Percentiles rank a stretch among this genome's conserved stretches.
These are phyloP conservation scores for Delphinapterus leucas DNA, from an alignment of 2,113 vertebrate genomes.

Conservation along the genomic window DNA sequence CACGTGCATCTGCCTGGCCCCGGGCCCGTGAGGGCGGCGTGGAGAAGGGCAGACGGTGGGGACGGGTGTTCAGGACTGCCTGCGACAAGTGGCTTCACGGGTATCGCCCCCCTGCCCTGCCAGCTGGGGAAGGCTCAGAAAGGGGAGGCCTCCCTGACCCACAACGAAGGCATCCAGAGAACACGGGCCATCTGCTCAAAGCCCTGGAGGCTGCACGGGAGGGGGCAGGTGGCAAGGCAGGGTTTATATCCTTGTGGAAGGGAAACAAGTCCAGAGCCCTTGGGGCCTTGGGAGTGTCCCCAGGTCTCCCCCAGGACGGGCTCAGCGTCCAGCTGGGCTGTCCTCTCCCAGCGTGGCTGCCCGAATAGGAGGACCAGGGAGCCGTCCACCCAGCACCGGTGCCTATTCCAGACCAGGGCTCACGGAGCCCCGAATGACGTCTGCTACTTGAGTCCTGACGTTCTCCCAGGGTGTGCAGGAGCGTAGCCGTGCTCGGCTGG, in stretches of 20 bases:
- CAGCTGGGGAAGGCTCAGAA: no score
- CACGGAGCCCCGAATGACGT: accelerated
- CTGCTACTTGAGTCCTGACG: neutral
- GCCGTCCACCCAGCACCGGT: no score
- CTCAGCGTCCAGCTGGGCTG: neutral
- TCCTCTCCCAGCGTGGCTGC: no score
- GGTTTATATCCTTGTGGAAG: accelerated
- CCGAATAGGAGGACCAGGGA: no score
- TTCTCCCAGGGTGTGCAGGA: no score
- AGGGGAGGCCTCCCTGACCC: neutral
- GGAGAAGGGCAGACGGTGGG: neutral
- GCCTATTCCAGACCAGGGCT: neutral
- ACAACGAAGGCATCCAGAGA: neutral
- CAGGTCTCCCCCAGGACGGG: accelerated
- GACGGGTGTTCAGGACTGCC: neutral
- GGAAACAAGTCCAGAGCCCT: neutral
- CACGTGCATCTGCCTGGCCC: neutral
- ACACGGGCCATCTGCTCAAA: accelerated
- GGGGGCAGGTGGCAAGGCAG: neutral
- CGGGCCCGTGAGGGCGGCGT: neutral
- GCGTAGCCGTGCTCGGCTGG: neutral
- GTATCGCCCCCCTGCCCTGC: neutral
- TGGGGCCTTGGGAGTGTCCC: no score
- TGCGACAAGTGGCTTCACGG: neutral
- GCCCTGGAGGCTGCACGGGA: neutral